A percentile compares a stretch with the other conserved stretches of the same genome.
phyloP scores from a whole-genome alignment of 2,113 vertebrate species.

The Dasyurus viverrinus region DNA sequence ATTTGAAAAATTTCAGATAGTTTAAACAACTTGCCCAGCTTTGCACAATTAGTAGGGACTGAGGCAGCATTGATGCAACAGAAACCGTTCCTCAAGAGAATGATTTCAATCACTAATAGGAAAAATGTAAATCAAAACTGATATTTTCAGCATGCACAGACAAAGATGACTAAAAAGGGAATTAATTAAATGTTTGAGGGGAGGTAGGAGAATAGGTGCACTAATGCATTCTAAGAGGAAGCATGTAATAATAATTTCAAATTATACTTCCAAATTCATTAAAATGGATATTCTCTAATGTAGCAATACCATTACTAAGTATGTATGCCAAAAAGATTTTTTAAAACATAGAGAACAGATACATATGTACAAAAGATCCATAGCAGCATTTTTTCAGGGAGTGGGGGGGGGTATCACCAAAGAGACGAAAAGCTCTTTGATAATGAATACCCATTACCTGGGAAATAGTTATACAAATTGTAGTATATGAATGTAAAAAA shows the following conservation, averaged over 20 bases:
- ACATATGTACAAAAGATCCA: not conserved
- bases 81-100: not conserved
- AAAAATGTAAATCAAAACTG: not conserved
- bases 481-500: not conserved
- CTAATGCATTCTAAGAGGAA: not conserved
- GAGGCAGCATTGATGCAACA: not conserved
- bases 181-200: not conserved
- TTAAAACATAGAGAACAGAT: not conserved
- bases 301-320: not conserved
- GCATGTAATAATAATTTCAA: not conserved
- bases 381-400: not conserved
- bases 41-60: not conserved
- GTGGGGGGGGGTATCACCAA: not conserved
- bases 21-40: not conserved
- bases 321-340: not conserved
- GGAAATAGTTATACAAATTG: not conserved
- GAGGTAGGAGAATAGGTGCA: not conserved
- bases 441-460: not conserved
- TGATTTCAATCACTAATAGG: not conserved
- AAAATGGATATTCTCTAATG: not conserved
- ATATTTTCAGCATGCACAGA: not conserved
- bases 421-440: not conserved
- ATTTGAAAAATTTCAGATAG: not conserved
- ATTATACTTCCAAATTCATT: not conserved
- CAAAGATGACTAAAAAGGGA: not conserved